Evolutionary conservation across 2,888 invertebrate genomes (phyloP).

Genomic region (Megaustenia siamemsis): DNA sequence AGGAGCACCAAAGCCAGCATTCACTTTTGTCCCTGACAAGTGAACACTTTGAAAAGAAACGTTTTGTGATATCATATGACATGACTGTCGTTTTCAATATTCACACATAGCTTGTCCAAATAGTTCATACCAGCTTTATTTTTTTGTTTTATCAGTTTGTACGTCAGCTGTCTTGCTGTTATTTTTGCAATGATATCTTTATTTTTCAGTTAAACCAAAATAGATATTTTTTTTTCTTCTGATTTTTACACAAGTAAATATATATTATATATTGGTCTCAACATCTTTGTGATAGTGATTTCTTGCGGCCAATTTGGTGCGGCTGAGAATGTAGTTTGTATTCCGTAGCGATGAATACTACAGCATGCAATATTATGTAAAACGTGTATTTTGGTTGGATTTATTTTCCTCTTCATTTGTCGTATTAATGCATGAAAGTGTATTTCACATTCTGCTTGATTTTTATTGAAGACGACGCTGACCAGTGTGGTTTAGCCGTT

Average conservation of each 20-base stretch:
- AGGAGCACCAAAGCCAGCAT: constrained; percentile 31
- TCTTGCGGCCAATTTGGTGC: background rate
- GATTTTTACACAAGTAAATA: constrained; percentile 37
- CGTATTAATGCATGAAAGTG: too few species aligned
- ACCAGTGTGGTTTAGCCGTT: too few species aligned
- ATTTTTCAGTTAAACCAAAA: constrained; percentile 16
- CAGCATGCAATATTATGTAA: background rate
- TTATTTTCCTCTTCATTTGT: too few species aligned
- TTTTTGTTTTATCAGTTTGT: background rate
- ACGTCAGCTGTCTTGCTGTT: background rate
- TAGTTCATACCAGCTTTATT: background rate
- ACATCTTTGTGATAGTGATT: constrained; percentile 19
- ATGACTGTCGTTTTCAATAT: constrained; percentile 44
- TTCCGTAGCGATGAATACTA: too few species aligned
- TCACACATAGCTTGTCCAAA: constrained; percentile 23
- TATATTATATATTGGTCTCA: background rate
- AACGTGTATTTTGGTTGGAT: background rate
- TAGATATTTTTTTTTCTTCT: constrained; percentile 32
- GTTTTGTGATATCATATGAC: constrained; percentile 47
- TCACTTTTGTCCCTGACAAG: background rate
- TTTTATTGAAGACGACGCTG: too few species aligned
- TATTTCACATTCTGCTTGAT: too few species aligned
- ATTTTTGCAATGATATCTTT: constrained; percentile 10
- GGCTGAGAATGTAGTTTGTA: too few species aligned
- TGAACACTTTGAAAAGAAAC: background rate